Evolutionary conservation across 2,113 vertebrate species (phyloP), one percentile per base, ranked within the genome.

Genomic region (Morone chrysops): DNA sequence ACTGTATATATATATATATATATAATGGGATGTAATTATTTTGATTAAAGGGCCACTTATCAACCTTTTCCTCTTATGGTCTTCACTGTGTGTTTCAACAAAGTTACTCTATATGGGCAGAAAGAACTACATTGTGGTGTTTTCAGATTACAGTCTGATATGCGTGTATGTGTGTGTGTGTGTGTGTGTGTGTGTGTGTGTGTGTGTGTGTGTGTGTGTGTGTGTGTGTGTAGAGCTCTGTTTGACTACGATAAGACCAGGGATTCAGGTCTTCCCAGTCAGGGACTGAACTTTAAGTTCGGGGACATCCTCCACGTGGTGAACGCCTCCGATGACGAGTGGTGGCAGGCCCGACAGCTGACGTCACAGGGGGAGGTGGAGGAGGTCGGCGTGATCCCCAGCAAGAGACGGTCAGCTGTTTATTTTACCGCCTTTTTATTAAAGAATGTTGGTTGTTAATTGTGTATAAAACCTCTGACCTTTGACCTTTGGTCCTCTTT

Each of bases 271-370:
- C 96, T 99, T 51, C 98, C 98, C 67, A 99, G 97, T 80, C 98
- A 99, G 93, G 98, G 98, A 6, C 96, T 99, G 12, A 97, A 98
- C 92, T 99, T 99, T 59, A 97, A 95, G 80, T 99, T 98, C 0
- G 98, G 98, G 25, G 97, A 99, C 85, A 98, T 99, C 89, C 96
- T 99, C n/a, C 98, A 99, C 0, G 98, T 99, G 61, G 97, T 99
- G 89, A 99, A 99, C 0, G 98, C 98, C 61, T 99, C 98, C 0
- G 98, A 99, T 0, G 98, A 99, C 45, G 98, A 99, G 82, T 99
- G 98, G 98, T 99, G 98, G 98, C 98, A 99, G 89, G 98, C 98
- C 0, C 92, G 97, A 20, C 96, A 97, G 74, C 97, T 98, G 90
- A 97, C 94, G 0, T 85, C 95, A 11, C 96, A 97, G 60, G 98